phyloP scores from a whole-genome alignment of 2,113 vertebrate genomes.

The Elaphurus davidianus region DNA sequence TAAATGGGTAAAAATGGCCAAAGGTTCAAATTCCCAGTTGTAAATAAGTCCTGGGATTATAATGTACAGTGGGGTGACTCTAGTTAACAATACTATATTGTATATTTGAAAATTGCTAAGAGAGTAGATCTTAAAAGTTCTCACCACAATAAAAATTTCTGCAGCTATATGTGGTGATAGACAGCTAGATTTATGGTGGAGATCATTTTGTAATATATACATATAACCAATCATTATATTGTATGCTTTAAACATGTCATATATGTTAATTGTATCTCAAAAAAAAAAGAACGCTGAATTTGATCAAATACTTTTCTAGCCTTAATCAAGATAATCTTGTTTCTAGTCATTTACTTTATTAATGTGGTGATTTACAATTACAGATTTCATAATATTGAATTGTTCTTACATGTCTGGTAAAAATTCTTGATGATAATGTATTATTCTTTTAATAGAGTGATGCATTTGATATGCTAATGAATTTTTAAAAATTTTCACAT shows the following conservation, averaged over 20 bases:
- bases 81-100: neutral
- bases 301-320: neutral
- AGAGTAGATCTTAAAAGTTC: neutral
- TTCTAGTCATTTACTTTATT: slow-evolving; percentile 18
- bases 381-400: neutral
- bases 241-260: neutral
- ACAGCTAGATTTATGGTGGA: neutral
- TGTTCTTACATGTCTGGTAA: neutral
- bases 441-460: neutral
- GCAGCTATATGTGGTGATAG: neutral
- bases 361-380: neutral
- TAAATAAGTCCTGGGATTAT: neutral
- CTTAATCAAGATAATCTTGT: neutral
- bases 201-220: neutral
- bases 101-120: neutral
- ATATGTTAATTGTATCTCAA: neutral
- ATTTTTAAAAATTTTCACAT: neutral
- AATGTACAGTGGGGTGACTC: neutral
- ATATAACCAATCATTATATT: neutral
- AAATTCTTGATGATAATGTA: neutral
- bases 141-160: neutral
- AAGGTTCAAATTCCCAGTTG: neutral
- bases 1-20: neutral
- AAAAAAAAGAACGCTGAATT: neutral
- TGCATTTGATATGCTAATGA: neutral